A percentile compares a stretch with the other conserved stretches of the same genome.
phyloP scores from a whole-genome alignment of 2,797 vertebrate genomes.

The Ambastaia sidthimunki region DNA sequence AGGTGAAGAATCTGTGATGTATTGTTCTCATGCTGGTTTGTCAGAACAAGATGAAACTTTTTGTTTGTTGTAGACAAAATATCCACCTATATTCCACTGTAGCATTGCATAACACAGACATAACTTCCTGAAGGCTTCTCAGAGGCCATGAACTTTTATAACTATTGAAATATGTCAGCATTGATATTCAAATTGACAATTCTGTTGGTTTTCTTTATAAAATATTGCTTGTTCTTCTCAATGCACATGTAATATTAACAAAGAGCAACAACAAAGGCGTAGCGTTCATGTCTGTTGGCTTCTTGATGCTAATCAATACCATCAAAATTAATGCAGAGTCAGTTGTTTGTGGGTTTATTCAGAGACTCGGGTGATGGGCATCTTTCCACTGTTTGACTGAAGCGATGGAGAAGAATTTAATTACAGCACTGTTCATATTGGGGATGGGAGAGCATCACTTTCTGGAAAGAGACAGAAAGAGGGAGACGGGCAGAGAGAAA shows the following conservation, averaged over 20 bases:
- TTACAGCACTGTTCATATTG: slow-evolving; percentile 14
- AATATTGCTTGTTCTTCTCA: slow-evolving; percentile 3
- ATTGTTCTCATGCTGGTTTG: too few species aligned
- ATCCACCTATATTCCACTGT: neutral
- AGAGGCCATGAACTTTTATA: neutral
- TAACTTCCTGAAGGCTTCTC: neutral
- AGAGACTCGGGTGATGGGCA: slow-evolving; percentile 48
- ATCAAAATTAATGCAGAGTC: slow-evolving; percentile 16
- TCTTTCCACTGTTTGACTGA: slow-evolving; percentile 60
- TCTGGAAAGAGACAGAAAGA: slow-evolving; percentile 2
- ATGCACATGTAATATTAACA: slow-evolving; percentile 10
- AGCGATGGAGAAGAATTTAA: slow-evolving; percentile 16
- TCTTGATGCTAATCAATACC: slow-evolving; percentile 32
- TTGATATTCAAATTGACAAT: slow-evolving; percentile 30
- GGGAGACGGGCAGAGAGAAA: neutral
- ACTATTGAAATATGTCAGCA: slow-evolving; percentile 4
- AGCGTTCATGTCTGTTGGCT: neutral
- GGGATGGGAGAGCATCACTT: neutral
- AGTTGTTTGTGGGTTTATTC: slow-evolving; percentile 28
- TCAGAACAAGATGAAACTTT: neutral
- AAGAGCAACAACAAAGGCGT: neutral
- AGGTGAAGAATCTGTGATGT: too few species aligned
- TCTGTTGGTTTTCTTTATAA: slow-evolving; percentile 9
- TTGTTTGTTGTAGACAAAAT: neutral
- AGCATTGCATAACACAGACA: neutral